phyloP scores from a whole-genome alignment of 2,888 invertebrate species.

The Zygogramma bicolorata region DNA sequence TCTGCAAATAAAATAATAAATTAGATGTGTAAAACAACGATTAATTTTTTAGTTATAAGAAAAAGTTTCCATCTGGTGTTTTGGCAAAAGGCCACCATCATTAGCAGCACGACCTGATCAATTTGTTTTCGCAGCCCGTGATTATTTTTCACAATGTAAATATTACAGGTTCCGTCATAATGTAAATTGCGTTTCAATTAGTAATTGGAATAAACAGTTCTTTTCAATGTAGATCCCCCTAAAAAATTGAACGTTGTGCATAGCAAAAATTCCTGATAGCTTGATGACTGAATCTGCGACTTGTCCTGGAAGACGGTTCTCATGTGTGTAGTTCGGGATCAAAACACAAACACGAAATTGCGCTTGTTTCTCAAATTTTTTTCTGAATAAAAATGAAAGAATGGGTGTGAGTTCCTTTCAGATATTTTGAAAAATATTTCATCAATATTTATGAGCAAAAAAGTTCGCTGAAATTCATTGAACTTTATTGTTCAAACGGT shows the following conservation, averaged over 20 bases:
- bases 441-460: too few relatives aligned
- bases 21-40: conserved; percentile 42
- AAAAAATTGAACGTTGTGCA: not conserved
- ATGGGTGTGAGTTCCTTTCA: too few relatives aligned
- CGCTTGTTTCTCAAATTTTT: too few relatives aligned
- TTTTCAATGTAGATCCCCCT: not conserved
- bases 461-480: too few relatives aligned
- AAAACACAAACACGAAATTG: too few relatives aligned
- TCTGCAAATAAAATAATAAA: conserved; percentile 49
- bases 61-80: conserved; percentile 42
- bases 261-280: too few relatives aligned
- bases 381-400: too few relatives aligned
- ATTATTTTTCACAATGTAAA: conserved; percentile 4
- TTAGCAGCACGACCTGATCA: not conserved
- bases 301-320: too few relatives aligned
- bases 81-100: conserved; percentile 41
- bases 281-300: too few relatives aligned
- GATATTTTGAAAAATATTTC: too few relatives aligned
- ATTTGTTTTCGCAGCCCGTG: not conserved
- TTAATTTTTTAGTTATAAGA: conserved; percentile 37
- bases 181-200: not conserved
- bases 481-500: too few relatives aligned
- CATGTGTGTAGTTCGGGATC: too few relatives aligned
- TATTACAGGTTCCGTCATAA: not conserved
- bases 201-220: not conserved